Percentiles rank a stretch among this genome's conserved stretches.
These are phyloP conservation scores for Aphelocoma californica DNA, from an alignment of 2,797 vertebrate genomes.

Conservation along the genomic window DNA sequence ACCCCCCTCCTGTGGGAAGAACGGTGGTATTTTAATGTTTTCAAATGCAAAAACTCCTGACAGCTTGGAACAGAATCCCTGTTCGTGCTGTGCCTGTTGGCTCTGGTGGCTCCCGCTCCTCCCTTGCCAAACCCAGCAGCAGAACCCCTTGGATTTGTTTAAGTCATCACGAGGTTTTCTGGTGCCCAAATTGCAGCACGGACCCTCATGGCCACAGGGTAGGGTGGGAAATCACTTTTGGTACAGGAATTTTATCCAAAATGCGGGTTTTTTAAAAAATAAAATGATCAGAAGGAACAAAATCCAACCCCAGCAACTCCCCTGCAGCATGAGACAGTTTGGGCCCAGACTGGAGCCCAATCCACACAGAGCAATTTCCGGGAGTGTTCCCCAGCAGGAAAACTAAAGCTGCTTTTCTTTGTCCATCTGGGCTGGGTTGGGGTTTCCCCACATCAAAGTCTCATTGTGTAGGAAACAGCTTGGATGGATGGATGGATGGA, in stretches of 20 bases:
- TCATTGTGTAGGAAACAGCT: not conserved
- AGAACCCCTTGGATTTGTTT: not conserved
- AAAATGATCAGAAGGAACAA: not conserved
- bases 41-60: not conserved
- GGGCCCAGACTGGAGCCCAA: not conserved
- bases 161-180: not conserved
- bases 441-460: not conserved
- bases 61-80: not conserved
- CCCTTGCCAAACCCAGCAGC: not conserved
- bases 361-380: not conserved
- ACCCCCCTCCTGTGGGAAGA: not conserved
- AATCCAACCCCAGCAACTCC: not conserved
- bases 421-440: not conserved
- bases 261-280: fast-evolving
- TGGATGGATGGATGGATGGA: not conserved
- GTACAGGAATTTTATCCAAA: not conserved
- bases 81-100: not conserved
- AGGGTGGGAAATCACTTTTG: not conserved
- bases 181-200: not conserved
- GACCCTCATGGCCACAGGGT: not conserved
- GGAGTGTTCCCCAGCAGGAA: not conserved
- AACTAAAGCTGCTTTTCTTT: not conserved
- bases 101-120: not conserved
- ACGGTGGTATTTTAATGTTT: not conserved
- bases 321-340: not conserved